Conservation (phyloP, 92 coral and sea anemone genomes). For the Epizoanthus fatuus region DNA sequence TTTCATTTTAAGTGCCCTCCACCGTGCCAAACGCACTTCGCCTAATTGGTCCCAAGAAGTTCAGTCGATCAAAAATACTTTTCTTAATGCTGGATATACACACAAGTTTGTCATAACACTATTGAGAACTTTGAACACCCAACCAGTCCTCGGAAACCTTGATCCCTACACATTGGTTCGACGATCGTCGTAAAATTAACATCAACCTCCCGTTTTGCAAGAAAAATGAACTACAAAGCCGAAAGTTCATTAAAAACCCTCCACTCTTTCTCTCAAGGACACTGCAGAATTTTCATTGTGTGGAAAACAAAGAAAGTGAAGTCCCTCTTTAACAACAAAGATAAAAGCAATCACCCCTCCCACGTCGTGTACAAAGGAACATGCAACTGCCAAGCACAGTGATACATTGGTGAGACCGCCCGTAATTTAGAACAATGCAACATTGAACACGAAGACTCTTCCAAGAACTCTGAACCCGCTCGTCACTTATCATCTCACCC, state of each 20-base stretch:
- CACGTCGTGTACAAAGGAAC: not conserved
- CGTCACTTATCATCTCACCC: too few species aligned
- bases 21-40: not conserved
- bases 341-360: not conserved
- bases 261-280: not conserved
- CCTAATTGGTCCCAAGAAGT: not conserved
- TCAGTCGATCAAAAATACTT: not conserved
- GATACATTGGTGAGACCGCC: not conserved
- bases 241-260: not conserved
- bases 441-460: too few species aligned
- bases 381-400: not conserved
- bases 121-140: not conserved
- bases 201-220: not conserved
- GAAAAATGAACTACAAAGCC: not conserved
- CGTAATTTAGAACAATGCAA: too few species aligned
- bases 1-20: not conserved
- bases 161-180: too few species aligned
- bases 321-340: too few species aligned
- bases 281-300: too few species aligned
- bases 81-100: too few species aligned
- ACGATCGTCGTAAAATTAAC: not conserved
- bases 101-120: not conserved
- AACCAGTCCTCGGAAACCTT: not conserved
- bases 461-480: too few species aligned
- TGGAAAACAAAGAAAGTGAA: too few species aligned